Conservation (phyloP, 2,113 vertebrate genomes). For the Bubalus kerabau region DNA sequence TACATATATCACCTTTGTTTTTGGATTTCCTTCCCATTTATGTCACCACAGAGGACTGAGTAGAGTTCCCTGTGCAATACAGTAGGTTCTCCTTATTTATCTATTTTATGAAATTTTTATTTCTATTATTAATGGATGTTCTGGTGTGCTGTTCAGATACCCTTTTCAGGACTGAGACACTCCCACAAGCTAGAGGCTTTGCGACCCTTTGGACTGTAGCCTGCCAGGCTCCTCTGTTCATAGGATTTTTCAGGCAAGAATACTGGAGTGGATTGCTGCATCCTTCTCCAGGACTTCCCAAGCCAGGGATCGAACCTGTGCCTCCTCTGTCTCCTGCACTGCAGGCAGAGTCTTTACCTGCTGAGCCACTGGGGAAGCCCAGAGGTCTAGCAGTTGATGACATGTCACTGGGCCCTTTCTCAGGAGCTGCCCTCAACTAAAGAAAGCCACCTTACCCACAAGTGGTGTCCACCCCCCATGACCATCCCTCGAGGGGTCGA, state of each 20-base stretch:
- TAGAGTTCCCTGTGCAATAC: neutral
- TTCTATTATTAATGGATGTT: neutral
- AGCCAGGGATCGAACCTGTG: neutral
- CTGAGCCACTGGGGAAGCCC: neutral
- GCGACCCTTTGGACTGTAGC: neutral
- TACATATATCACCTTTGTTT: neutral
- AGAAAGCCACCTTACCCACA: neutral
- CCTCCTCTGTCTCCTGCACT: neutral
- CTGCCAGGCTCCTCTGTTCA: neutral
- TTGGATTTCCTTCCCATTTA: neutral
- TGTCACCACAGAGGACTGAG: neutral
- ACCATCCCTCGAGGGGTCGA: neutral
- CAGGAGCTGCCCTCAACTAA: neutral
- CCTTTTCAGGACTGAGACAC: neutral
- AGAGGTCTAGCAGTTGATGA: neutral
- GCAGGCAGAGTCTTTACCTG: neutral
- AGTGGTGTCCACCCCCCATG: no score
- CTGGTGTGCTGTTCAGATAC: neutral
- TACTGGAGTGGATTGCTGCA: neutral
- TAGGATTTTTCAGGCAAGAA: neutral
- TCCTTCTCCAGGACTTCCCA: neutral
- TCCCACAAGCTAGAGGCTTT: neutral
- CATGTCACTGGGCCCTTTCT: neutral
- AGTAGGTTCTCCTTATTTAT: neutral
- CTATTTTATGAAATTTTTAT: neutral